A percentile compares a stretch with the other conserved stretches of the same genome.
These are phyloP conservation scores for Mesocricetus auratus DNA, from an alignment of 2,113 vertebrate genomes.

Conservation along the genomic window DNA sequence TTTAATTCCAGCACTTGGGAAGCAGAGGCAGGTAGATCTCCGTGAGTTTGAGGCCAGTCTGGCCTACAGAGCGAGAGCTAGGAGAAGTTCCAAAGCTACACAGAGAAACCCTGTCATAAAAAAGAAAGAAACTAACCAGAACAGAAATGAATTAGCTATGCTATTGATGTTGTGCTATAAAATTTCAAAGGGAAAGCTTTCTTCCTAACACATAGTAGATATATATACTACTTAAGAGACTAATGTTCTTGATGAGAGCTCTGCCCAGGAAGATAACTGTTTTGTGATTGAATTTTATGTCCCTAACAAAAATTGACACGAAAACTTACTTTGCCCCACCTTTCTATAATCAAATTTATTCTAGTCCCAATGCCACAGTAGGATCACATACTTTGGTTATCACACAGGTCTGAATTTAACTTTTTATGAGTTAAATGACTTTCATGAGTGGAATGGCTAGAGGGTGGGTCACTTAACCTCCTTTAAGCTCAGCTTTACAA, in stretches of 20 bases:
- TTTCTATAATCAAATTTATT: not conserved
- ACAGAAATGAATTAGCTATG: slow-evolving; percentile 78
- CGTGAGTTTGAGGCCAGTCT: too few species aligned
- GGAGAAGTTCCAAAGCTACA: too few species aligned
- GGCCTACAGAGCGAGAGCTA: too few species aligned
- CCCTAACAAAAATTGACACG: slow-evolving; percentile 26
- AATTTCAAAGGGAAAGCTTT: slow-evolving; percentile 51
- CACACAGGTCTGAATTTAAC: slow-evolving; percentile 24
- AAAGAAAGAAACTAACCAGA: slow-evolving; percentile 50
- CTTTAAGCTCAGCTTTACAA: slow-evolving; percentile 40
- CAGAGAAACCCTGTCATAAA: too few species aligned
- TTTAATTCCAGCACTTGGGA: too few species aligned
- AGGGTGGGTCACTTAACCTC: not conserved
- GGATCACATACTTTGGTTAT: slow-evolving; percentile 2
- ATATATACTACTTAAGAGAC: not conserved
- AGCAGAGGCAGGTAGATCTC: too few species aligned
- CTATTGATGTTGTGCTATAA: slow-evolving; percentile 52
- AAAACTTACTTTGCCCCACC: slow-evolving; percentile 19
- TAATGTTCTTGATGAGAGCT: slow-evolving; percentile 20
- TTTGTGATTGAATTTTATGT: slow-evolving; percentile 37
- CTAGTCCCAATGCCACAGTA: not conserved
- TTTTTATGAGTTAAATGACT: not conserved
- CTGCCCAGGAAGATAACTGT: slow-evolving; percentile 11
- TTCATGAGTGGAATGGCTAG: not conserved
- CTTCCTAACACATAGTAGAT: too few species aligned